Evolutionary conservation across 2,113 vertebrate species (phyloP).

Genomic region (Colinus virginianus): DNA sequence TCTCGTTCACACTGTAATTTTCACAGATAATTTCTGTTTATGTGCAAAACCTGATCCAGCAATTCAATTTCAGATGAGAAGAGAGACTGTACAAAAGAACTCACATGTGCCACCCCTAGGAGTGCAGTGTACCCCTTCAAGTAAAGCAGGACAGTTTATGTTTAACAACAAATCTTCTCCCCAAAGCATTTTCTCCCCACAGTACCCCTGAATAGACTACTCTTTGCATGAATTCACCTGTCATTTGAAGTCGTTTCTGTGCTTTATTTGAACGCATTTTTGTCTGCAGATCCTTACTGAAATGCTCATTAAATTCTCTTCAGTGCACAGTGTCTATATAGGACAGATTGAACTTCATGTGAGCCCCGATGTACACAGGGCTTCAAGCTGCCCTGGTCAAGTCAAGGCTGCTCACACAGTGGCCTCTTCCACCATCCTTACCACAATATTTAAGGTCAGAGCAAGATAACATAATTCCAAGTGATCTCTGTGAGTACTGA

Average conservation of each 20-base stretch:
- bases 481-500: background rate
- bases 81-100: background rate
- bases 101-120: rapidly evolving
- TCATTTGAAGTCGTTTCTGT: background rate
- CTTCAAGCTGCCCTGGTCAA: background rate
- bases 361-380: background rate
- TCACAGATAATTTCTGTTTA: background rate
- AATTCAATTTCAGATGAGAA: background rate
- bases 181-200: background rate
- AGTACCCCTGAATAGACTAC: background rate
- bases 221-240: background rate
- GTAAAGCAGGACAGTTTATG: background rate
- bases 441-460: background rate
- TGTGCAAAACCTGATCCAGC: background rate
- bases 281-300: background rate
- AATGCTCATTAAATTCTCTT: background rate
- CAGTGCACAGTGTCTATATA: background rate
- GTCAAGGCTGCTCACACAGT: rapidly evolving
- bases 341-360: background rate
- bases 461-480: background rate
- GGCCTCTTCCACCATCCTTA: background rate
- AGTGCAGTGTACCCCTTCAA: background rate
- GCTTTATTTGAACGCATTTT: slow-evolving; percentile 1
- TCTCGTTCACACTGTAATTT: background rate
- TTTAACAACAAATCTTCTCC: background rate